Evolutionary conservation across 2,113 vertebrate genomes (phyloP).

Genomic region (Tachycineta bicolor): DNA sequence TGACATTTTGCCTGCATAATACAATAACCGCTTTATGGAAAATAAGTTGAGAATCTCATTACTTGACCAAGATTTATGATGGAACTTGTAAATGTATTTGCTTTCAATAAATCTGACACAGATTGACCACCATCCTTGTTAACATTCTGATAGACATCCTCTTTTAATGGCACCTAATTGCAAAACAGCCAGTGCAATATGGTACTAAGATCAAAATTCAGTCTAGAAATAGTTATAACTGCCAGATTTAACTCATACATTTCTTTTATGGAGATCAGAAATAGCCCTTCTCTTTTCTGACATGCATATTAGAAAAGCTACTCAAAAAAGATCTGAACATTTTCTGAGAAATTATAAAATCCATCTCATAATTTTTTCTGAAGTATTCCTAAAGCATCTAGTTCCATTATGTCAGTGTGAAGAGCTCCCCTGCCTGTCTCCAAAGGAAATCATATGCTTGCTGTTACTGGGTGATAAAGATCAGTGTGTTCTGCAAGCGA

Average conservation of each 20-base stretch:
- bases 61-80: slow-evolving; percentile 52
- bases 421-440: background rate
- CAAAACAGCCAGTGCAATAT: background rate
- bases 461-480: background rate
- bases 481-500: background rate
- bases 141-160: slow-evolving; percentile 44
- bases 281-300: slow-evolving; percentile 14
- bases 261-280: slow-evolving; percentile 31
- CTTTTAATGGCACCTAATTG: slow-evolving; percentile 48
- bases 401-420: background rate
- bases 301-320: background rate
- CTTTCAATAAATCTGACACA: slow-evolving; percentile 54
- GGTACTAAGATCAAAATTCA: slow-evolving; percentile 22
- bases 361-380: background rate
- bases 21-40: slow-evolving; percentile 35
- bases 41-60: slow-evolving; percentile 49
- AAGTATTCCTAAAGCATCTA: background rate
- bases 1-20: slow-evolving; percentile 42
- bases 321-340: background rate
- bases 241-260: slow-evolving; percentile 28
- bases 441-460: background rate
- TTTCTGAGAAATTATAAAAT: background rate
- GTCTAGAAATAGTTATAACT: slow-evolving; percentile 33
- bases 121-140: slow-evolving; percentile 26
- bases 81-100: slow-evolving; percentile 45